Conservation (phyloP, 2,888 invertebrate genomes). For the Pristionchus japonicus region DNA sequence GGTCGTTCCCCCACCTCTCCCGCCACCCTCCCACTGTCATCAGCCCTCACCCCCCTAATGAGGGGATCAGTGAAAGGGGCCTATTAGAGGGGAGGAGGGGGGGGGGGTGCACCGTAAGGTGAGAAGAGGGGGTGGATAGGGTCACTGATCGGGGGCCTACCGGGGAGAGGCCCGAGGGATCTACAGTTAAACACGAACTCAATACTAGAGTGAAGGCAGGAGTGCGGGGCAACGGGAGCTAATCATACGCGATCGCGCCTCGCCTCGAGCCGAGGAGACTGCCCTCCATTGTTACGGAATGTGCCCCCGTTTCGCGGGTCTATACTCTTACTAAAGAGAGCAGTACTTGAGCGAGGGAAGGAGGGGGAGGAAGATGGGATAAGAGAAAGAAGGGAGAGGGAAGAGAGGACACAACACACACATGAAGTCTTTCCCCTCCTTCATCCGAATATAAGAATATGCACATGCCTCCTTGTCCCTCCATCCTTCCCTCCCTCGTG, state of each 20-base stretch:
- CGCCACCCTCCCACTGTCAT: background rate
- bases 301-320: background rate
- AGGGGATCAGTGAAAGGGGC: conserved; percentile 20
- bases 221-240: background rate
- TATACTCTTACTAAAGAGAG: background rate
- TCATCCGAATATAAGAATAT: background rate
- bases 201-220: no score
- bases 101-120: conserved; percentile 1
- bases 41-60: background rate
- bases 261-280: background rate
- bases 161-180: no score
- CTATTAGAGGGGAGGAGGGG: background rate
- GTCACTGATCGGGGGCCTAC: background rate
- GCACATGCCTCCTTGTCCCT: background rate
- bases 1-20: background rate
- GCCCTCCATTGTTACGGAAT: background rate
- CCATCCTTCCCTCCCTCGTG: background rate
- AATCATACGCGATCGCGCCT: background rate
- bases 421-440: background rate
- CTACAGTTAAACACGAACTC: no score
- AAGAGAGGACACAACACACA: background rate
- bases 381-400: conserved; percentile 1
- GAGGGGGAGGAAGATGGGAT: background rate
- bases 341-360: background rate
- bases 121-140: background rate